Evolutionary conservation across 23 tunicate genomes (phyloP), one percentile per base, ranked within the genome.

Genomic region (Corella eumyota): DNA sequence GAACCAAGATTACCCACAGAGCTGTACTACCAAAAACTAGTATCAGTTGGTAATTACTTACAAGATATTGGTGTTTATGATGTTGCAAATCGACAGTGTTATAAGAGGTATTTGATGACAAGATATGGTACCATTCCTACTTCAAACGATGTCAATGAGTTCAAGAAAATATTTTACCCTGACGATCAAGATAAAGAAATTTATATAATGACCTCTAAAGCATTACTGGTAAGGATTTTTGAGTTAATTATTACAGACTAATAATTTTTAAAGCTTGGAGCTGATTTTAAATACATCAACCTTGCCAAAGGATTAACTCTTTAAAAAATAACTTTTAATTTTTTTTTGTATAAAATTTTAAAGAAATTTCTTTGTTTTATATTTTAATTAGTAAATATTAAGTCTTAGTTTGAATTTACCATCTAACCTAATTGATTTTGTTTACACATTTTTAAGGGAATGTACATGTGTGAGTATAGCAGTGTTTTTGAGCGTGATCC

Each of bases 31-130:
- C 51, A 58, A 6, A 79, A 75, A 57, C 50, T 88, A 13, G 56
- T 88, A 22, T 67, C 66, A 19, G 65, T 68, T 27, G 96, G 96
- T 27, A 76, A 79, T 52, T 60, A 31, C 24, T 54, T 88, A 29
- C 55, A 46, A 5, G 55, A 73, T 17, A 66, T 50, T 49, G 83
- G 76, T 45, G 47, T 67, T 31, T 50, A 61, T 68, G 73, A 88
- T 27, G 78, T 79, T 60, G 96, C 88, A 24, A 67, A 61, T 45
- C 61, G 78, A 22, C 96, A 78, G 61, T 88, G 96, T 53, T 88
- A 65, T 57, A 37, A 62, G 56, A 33, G 88, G 29, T 79, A 70
- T 48, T 48, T 77, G 25, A 24, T 68, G 30, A 68, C 75, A 35
- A 45, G 67, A 19, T 77, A 61, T 56, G 36, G 51, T 26, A 17